Conservation (phyloP, 2,113 vertebrate species). For the Scomber colias region DNA sequence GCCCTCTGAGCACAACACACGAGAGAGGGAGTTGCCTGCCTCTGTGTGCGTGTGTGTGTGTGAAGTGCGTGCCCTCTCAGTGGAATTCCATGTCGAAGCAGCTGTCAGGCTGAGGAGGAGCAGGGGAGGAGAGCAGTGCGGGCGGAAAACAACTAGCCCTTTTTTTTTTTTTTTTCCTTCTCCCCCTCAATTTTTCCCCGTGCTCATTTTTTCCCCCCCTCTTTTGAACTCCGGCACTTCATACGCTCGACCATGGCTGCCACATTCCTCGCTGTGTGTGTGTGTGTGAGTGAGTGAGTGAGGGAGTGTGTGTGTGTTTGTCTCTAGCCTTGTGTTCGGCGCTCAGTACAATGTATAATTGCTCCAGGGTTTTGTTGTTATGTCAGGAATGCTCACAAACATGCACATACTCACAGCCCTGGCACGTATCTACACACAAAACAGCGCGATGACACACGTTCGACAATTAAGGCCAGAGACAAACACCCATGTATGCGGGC, state of each 20-base stretch:
- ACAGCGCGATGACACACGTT: slow-evolving; percentile 60
- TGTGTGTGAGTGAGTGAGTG: not conserved
- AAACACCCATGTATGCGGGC: slow-evolving; percentile 61
- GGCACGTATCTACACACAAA: slow-evolving; percentile 52
- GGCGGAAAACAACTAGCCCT: slow-evolving; percentile 76
- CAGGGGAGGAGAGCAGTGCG: slow-evolving; percentile 71
- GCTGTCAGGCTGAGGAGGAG: slow-evolving; percentile 81
- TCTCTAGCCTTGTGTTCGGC: slow-evolving; percentile 37
- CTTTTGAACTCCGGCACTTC: slow-evolving; percentile 71
- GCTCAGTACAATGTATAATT: slow-evolving; percentile 65
- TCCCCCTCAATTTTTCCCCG: slow-evolving; percentile 53
- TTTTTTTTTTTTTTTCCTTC: slow-evolving; percentile 17
- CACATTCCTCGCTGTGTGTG: slow-evolving; percentile 70
- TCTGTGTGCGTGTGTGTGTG: slow-evolving; percentile 23
- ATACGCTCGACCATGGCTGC: slow-evolving; percentile 64
- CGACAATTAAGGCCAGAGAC: slow-evolving; percentile 71
- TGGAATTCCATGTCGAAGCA: slow-evolving; percentile 80
- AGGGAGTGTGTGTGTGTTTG: slow-evolving; percentile 19
- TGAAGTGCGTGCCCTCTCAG: slow-evolving; percentile 64
- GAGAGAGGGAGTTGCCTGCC: slow-evolving; percentile 62
- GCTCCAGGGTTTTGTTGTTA: slow-evolving; percentile 75
- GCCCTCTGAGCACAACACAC: slow-evolving; percentile 69
- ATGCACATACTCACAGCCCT: slow-evolving; percentile 38
- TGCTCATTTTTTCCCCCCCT: slow-evolving; percentile 41
- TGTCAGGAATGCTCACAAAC: slow-evolving; percentile 74